These are phyloP conservation scores for Catamblyrhynchus diadema DNA, from an alignment of 2,797 vertebrate species.

Conservation along the genomic window DNA sequence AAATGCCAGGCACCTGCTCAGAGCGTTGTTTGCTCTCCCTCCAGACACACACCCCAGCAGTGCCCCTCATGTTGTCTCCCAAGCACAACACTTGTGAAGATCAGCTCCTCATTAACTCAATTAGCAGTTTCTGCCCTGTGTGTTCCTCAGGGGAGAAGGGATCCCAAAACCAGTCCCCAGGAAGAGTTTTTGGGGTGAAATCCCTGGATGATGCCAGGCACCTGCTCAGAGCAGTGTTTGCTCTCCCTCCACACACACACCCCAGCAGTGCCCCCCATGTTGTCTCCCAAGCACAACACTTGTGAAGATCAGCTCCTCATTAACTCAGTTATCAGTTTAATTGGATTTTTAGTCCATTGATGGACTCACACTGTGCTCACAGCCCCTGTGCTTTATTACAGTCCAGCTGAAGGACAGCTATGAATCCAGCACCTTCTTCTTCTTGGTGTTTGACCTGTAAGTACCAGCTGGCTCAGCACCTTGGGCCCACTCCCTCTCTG, in stretches of 20 bases:
- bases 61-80: not conserved
- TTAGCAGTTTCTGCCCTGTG: not conserved
- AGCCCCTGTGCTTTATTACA: slow-evolving; percentile 69
- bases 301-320: not conserved
- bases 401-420: slow-evolving; percentile 96
- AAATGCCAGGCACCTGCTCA: not conserved
- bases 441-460: slow-evolving; percentile 97
- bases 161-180: not conserved
- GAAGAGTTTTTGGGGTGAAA: not conserved
- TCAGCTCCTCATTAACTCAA: not conserved
- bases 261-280: not conserved
- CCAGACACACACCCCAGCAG: fast-evolving
- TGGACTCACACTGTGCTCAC: not conserved
- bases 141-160: too few species aligned
- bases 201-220: fast-evolving
- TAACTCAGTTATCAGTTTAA: not conserved
- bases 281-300: not conserved
- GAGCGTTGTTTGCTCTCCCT: not conserved
- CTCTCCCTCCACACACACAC: fast-evolving
- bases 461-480: slow-evolving; percentile 62
- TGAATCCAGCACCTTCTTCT: slow-evolving; percentile 94
- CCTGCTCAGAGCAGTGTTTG: not conserved
- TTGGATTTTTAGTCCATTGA: not conserved
- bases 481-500: not conserved
- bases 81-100: not conserved